Base-by-base conservation (phyloP, 2,888 invertebrate genomes). In the Polydrusus tereticollis region DNA sequence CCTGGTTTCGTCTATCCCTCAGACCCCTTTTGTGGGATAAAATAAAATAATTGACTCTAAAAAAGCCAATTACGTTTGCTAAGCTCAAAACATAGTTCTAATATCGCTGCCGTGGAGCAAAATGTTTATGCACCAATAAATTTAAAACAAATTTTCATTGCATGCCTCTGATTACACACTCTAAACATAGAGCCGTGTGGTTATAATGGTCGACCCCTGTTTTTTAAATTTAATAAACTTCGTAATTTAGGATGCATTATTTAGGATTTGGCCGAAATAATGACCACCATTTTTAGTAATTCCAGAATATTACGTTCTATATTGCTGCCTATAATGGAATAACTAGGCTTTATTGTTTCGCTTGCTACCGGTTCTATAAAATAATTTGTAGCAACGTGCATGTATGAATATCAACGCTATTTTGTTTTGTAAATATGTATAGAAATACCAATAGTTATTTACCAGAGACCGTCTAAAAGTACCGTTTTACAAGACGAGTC, bases 211-310 rank as follows among this genome's bases (percentile, higher is more conserved):
- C 45, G 4, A n/a, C 7, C 7, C 10, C 12, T 2, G 10, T 47
- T 47, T 23, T 0, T 5, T 16, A 47, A 47, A 23, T 47, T n/a
- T 1, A 41, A 14, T 4, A 41, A 41, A 2, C 29, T 29, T 55
- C 10, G 52, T 29, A 55, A 55, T 55, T 55, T 55, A 29, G 52
- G 29, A 55, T 29, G 29, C 52, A 55, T 55, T 55, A 55, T 26
- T 55, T 29, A 55, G 16, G 29, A 55, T 55, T 29, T 55, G 52
- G 52, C 16, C 10, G 29, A 29, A 55, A 18, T 55, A 55, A 55
- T 55, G 29, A 55, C 29, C 29, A 29, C 29, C 52, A 55, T 55
- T 55, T 55, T 55, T 26, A 29, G 29, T 55, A 55, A 55, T 55
- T 55, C 29, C 10, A 16, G 29, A 29, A 29, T 55, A 55, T 55